Base-by-base conservation (phyloP, 2,888 invertebrate species). In the Acrobeloides nanus region DNA sequence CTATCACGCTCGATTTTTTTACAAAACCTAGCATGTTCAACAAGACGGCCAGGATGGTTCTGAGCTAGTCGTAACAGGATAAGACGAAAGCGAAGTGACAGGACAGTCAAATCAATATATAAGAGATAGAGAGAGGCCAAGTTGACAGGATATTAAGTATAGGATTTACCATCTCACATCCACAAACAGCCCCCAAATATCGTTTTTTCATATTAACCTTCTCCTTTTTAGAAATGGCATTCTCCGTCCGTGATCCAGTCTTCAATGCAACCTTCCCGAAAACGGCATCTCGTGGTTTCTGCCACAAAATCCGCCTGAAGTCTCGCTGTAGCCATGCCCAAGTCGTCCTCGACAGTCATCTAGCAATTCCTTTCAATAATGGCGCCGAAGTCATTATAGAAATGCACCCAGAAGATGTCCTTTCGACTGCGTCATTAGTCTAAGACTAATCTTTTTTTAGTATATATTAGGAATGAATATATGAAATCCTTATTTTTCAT, bases 321-420 rank as follows among this genome's bases (percentile, higher is more conserved):
- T 93, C 92, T 1, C 83, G 87, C 52, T 95, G 95, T 77, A 84
- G 84, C 67, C 87, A 89, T 76, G 89, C 86, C 12, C 85, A 85
- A 73, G 78, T 97, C 15, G 92, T 95, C 0, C 83, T 97, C 20
- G 97, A 97, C 75, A 95, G 97, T 23, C 88, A 90, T 55, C 84
- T 89, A 15, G 87, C 87, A 0, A 88, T 87, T 73, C 83, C 84
- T 0, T 97, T 95, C 76, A 93, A 92, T 76, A 88, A 89, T 73
- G 95, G 95, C 1, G 84, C 89, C 0, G 82, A 84, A 57, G 92
- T 87, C 0, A 75, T 83, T 7, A 76, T 97, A 12, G 87, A 89
- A 76, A 83, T 86, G 24, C 80, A 83, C 59, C 86, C 87, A 0
- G 85, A 87, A 72, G 92, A 95, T 75, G 84, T 87, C 0, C 79